These are phyloP conservation scores for Trichopoda pennipes DNA, from an alignment of 2,888 invertebrate genomes.

Conservation along the genomic window DNA sequence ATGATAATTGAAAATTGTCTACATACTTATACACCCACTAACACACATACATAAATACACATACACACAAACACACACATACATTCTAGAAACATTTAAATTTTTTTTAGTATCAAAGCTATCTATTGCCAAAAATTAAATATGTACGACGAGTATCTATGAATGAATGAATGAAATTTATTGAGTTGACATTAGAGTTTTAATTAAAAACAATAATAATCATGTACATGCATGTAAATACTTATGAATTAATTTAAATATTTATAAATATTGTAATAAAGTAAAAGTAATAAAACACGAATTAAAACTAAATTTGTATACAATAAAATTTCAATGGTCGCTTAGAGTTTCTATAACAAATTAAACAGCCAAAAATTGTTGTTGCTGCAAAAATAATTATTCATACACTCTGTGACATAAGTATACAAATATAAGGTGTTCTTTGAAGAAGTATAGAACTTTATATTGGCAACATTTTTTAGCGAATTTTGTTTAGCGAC, in stretches of 20 bases:
- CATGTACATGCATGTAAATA: too few species aligned
- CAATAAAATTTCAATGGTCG: neutral
- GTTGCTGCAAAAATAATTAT: too few species aligned
- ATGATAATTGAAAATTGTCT: constrained; percentile 56
- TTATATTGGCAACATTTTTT: too few species aligned
- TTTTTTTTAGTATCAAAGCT: neutral
- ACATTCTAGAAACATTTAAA: too few species aligned
- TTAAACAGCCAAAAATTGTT: too few species aligned
- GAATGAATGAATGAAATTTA: too few species aligned
- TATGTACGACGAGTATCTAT: too few species aligned
- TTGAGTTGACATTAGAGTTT: constrained; percentile 38
- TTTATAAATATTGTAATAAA: constrained; percentile 9
- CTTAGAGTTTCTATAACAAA: too few species aligned
- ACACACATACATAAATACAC: neutral
- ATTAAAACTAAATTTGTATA: neutral
- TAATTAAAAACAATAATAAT: constrained; percentile 47
- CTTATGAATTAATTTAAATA: constrained; percentile 30
- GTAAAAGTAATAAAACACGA: neutral
- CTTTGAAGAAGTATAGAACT: too few species aligned
- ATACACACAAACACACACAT: neutral
- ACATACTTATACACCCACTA: neutral
- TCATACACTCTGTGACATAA: too few species aligned
- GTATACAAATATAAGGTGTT: too few species aligned
- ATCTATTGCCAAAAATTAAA: constrained; percentile 39
- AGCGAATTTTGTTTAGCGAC: too few species aligned